phyloP scores from a whole-genome alignment of 2,888 invertebrate species.

The Fragum sueziense region DNA sequence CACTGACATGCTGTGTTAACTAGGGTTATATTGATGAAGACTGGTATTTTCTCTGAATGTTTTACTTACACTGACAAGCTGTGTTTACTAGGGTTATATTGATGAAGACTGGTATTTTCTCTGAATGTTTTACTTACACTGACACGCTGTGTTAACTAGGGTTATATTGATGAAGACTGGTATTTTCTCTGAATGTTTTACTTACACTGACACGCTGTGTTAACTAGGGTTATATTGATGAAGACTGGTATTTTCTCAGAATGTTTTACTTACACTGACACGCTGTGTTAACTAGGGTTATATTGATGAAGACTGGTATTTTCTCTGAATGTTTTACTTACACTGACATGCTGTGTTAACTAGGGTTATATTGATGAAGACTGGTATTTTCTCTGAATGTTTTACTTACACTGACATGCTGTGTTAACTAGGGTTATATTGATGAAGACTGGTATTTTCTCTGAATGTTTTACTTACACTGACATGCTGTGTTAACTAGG shows the following conservation, averaged over 20 bases:
- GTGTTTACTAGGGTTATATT: slow-evolving; percentile 84
- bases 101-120: slow-evolving; percentile 84
- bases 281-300: slow-evolving; percentile 83
- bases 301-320: slow-evolving; percentile 84
- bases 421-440: slow-evolving; percentile 84
- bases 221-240: slow-evolving; percentile 84
- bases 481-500: slow-evolving; percentile 83
- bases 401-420: slow-evolving; percentile 84
- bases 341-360: slow-evolving; percentile 84
- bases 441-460: slow-evolving; percentile 84
- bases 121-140: slow-evolving; percentile 85
- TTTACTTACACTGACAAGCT: slow-evolving; percentile 84
- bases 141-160: slow-evolving; percentile 83
- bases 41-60: slow-evolving; percentile 84
- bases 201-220: slow-evolving; percentile 84
- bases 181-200: slow-evolving; percentile 84
- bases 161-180: slow-evolving; percentile 84
- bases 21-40: slow-evolving; percentile 84
- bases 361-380: slow-evolving; percentile 84
- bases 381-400: slow-evolving; percentile 84
- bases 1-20: slow-evolving; percentile 84
- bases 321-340: slow-evolving; percentile 84
- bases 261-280: slow-evolving; percentile 85
- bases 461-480: slow-evolving; percentile 85
- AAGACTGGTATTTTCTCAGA: slow-evolving; percentile 84